Evolutionary conservation across 2,888 invertebrate genomes (phyloP), one percentile per base, ranked within the genome.

Genomic region (Xestia xanthographa): DNA sequence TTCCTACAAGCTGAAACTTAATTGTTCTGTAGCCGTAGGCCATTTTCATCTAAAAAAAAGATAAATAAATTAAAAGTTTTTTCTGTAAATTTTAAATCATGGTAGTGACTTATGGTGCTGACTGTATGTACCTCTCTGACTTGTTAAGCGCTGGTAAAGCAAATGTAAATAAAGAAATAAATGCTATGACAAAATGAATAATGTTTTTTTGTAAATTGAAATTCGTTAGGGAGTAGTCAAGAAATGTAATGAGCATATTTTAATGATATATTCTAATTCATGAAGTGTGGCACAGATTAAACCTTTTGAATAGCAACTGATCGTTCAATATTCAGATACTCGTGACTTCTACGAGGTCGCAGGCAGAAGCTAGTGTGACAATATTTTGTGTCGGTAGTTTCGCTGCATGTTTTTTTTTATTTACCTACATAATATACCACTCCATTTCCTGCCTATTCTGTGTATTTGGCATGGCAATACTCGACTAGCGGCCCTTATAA

Each of bases 91-190:
- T 3, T 29, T 50, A 4, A 41, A 60, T 29, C 8, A 38, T 60
- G 48, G 17, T 56, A 45, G 14, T 3, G 62, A 48, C 62, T 63
- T 1, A n/a, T 63, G 17, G 29, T 79, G 58, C 66, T 34, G 66
- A 79, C 58, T 60, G 65, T 66, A 80, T n/a, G 14, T 22, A 79
- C 58, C 66, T 60, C 45, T 67, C 72, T 60, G n/a, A 72, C 12
- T 68, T 72, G 56, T 63, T 76, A 62, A 79, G 60, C 26, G 66
- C 65, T 77, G 84, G 73, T n/a, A 71, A 83, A 83, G 73, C 70
- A 79, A 80, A 76, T 80, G 80, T 83, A 77, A 80, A 83, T 83
- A 83, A 80, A 71, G 2, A 83, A 80, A 84, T 84, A 83, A 84
- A 83, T 80, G 66, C 77, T 80, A 63, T 84, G 84, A 72, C 66